Conservation (phyloP, 2,888 invertebrate species). For the Sarcophaga rosellei region DNA sequence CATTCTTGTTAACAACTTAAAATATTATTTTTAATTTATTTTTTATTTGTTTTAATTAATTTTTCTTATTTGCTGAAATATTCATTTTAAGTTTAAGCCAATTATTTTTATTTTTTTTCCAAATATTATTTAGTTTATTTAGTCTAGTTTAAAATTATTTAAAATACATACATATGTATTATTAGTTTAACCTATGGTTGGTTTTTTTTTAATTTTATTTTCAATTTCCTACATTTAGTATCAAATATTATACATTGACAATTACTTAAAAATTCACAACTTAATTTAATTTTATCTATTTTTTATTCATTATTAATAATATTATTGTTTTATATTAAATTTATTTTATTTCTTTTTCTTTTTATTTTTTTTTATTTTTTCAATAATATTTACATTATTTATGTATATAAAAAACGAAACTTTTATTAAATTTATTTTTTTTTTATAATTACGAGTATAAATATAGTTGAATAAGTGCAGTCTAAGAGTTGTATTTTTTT, state of each 20-base stretch:
- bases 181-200: neutral
- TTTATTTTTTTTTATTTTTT: neutral
- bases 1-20: neutral
- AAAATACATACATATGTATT: slow-evolving; percentile 33
- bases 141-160: slow-evolving; percentile 48
- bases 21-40: neutral
- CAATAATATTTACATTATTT: slow-evolving; percentile 59
- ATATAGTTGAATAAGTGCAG: slow-evolving; percentile 76
- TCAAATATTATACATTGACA: slow-evolving; percentile 61
- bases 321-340: slow-evolving; percentile 42
- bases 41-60: neutral
- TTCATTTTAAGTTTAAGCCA: neutral
- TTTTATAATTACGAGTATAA: slow-evolving; percentile 32
- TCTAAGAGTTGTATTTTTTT: slow-evolving; percentile 74
- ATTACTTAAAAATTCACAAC: slow-evolving; percentile 57
- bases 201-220: neutral
- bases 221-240: slow-evolving; percentile 41
- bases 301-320: neutral
- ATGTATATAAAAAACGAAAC: slow-evolving; percentile 49
- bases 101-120: neutral
- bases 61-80: slow-evolving; percentile 21
- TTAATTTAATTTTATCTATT: slow-evolving; percentile 20
- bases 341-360: slow-evolving; percentile 39
- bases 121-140: neutral
- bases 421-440: slow-evolving; percentile 17